A percentile compares a stretch with the other conserved stretches of the same genome.
Evolutionary conservation across 64 coral and sea anemone species (phyloP).

Genomic region (Actinia equina): DNA sequence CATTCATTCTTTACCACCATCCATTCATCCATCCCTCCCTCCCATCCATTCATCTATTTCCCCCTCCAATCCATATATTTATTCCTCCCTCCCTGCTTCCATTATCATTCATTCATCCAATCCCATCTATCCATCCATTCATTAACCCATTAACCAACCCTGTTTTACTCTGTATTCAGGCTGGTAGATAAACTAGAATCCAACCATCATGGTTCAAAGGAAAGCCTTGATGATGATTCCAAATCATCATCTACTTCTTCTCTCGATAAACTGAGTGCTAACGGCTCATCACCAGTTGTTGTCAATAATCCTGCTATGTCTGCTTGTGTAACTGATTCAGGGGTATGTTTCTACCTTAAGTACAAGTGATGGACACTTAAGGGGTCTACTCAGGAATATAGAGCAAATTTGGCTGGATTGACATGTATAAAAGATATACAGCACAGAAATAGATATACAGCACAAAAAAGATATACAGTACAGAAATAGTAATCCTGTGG

Average conservation of each 20-base stretch:
- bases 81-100: background rate
- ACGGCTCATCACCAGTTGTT: constrained; percentile 4
- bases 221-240: constrained; percentile 64
- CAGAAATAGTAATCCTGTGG: too few species aligned
- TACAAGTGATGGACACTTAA: too few species aligned
- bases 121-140: background rate
- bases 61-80: too few species aligned
- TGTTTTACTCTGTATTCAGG: background rate
- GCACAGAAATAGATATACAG: too few species aligned
- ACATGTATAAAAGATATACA: too few species aligned
- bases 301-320: constrained; percentile 1
- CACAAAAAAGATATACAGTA: too few species aligned
- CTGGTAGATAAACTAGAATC: constrained; percentile 85
- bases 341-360: constrained; percentile 9
- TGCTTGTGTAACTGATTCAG: constrained; percentile 53
- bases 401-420: background rate
- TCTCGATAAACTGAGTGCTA: constrained; percentile 64
- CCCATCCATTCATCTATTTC: too few species aligned
- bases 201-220: constrained; percentile 67
- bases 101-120: background rate
- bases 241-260: constrained; percentile 86
- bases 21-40: too few species aligned
- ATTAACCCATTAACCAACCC: background rate
- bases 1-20: too few species aligned
- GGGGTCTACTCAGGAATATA: too few species aligned